phyloP scores from a whole-genome alignment of 2,888 invertebrate species.

The Myopa testacea region DNA sequence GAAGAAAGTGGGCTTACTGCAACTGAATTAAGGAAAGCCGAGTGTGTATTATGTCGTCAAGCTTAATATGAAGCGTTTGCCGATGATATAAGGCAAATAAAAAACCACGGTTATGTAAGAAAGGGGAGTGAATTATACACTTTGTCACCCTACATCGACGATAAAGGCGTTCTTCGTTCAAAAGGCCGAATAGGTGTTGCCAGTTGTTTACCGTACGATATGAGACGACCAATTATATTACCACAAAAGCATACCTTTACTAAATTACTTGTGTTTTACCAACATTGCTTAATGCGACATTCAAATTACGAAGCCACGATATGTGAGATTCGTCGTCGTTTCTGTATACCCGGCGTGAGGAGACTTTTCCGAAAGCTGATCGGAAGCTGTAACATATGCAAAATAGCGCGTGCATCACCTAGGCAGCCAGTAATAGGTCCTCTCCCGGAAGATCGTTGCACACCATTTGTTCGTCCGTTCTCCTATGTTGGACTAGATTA shows the following conservation, averaged over 20 bases:
- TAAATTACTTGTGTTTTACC: slow-evolving; percentile 7
- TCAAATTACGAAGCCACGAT: slow-evolving; percentile 38
- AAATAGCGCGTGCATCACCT: slow-evolving; percentile 7
- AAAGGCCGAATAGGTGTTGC: slow-evolving; percentile 37
- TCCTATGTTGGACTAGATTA: too few species aligned
- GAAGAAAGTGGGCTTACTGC: background rate
- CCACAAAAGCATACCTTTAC: slow-evolving; percentile 34
- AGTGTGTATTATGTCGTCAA: slow-evolving; percentile 1
- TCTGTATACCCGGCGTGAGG: slow-evolving; percentile 29
- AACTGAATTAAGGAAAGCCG: background rate
- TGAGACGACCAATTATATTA: too few species aligned
- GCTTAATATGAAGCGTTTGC: background rate
- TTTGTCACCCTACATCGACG: slow-evolving; percentile 37
- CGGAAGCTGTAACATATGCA: background rate
- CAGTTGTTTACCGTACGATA: slow-evolving; percentile 36
- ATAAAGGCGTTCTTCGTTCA: slow-evolving; percentile 32
- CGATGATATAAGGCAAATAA: background rate
- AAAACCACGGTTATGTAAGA: background rate
- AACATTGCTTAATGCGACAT: slow-evolving; percentile 34
- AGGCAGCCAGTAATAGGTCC: background rate
- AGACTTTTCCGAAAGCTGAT: slow-evolving; percentile 11
- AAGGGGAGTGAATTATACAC: slow-evolving; percentile 18
- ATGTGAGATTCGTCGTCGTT: slow-evolving; percentile 14
- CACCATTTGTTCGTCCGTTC: too few species aligned
- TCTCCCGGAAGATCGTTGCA: slow-evolving; percentile 6